Evolutionary conservation across 2,888 invertebrate genomes (phyloP).

Genomic region (Aproaerema taeniolella): DNA sequence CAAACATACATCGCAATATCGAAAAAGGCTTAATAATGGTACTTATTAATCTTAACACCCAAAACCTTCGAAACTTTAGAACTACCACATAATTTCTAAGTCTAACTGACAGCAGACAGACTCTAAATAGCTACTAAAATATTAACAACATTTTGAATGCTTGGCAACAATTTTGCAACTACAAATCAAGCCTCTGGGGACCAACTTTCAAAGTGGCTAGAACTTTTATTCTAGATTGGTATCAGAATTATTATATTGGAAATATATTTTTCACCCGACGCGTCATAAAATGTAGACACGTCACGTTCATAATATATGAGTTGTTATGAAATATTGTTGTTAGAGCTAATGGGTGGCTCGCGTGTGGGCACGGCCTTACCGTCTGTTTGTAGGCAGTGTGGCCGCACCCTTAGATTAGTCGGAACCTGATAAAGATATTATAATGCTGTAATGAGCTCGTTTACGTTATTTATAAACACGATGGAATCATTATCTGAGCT

Average conservation of each 20-base stretch:
- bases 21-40: too few species aligned
- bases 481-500: too few species aligned
- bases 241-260: conserved; percentile 43
- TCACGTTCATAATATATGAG: conserved; percentile 62
- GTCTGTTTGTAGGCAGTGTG: conserved; percentile 28
- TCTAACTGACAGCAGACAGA: too few species aligned
- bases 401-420: conserved; percentile 36
- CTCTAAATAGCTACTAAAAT: too few species aligned
- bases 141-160: too few species aligned
- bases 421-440: neutral
- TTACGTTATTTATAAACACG: neutral
- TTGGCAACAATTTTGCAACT: too few species aligned
- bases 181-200: too few species aligned
- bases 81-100: too few species aligned
- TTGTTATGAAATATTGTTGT: conserved; percentile 56
- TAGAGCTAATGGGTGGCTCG: conserved; percentile 58
- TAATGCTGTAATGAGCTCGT: conserved; percentile 3
- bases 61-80: too few species aligned
- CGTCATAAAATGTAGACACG: conserved; percentile 60
- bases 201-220: conserved; percentile 1
- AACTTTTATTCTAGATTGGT: conserved; percentile 33
- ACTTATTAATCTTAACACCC: too few species aligned
- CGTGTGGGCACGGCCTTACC: conserved; percentile 59
- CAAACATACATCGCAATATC: too few species aligned
- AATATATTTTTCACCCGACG: conserved; percentile 40